These are phyloP conservation scores for Lypha dubia DNA, from an alignment of 2,888 invertebrate genomes.

Conservation along the genomic window DNA sequence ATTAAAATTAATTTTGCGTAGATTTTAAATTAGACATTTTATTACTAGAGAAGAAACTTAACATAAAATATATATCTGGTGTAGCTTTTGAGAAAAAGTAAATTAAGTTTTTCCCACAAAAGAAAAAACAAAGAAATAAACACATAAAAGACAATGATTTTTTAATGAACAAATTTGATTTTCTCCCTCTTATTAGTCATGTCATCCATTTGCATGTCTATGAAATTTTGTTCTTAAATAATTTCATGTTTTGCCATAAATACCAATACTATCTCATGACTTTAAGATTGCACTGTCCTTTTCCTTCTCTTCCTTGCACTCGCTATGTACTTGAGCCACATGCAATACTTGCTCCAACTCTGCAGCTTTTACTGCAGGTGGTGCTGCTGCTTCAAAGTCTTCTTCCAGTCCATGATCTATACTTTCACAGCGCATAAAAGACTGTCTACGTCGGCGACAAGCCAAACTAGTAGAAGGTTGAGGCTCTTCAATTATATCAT, in stretches of 20 bases:
- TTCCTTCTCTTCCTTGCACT: not conserved
- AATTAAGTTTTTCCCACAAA: no score
- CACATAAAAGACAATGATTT: not conserved
- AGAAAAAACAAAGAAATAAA: not conserved
- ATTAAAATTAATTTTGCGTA: not conserved
- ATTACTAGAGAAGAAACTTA: not conserved
- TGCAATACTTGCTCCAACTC: constrained; percentile 49
- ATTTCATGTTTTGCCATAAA: constrained; percentile 59
- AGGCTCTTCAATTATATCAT: constrained; percentile 38
- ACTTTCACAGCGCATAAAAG: constrained; percentile 80
- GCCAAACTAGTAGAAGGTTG: constrained; percentile 43
- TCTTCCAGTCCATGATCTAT: constrained; percentile 79
- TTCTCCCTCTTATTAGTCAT: not conserved
- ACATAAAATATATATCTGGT: no score
- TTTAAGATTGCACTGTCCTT: not conserved
- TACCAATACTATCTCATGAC: constrained; percentile 33
- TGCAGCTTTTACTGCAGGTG: constrained; percentile 21
- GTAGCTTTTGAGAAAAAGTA: no score
- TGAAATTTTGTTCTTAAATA: constrained; percentile 41
- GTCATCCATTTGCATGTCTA: constrained; percentile 44
- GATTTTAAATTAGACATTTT: not conserved
- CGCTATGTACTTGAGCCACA: constrained; percentile 61
- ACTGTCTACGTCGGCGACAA: constrained; percentile 75
- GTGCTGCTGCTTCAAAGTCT: constrained; percentile 62
- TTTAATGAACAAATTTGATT: constrained; percentile 1